These are phyloP conservation scores for Tetranychus truncatus DNA, from an alignment of 2,888 invertebrate species.

Conservation along the genomic window DNA sequence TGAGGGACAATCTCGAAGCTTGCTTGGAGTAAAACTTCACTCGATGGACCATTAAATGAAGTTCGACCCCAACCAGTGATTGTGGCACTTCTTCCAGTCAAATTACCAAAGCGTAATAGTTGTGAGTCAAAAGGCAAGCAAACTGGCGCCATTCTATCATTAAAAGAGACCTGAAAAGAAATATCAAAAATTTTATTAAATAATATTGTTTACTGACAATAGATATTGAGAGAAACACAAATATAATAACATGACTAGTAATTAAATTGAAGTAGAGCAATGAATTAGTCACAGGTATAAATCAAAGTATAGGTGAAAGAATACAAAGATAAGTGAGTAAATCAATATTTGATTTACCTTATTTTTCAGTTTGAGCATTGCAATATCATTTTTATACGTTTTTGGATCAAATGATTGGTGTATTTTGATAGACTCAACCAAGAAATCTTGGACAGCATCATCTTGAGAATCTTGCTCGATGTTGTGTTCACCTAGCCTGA, in stretches of 20 bases:
- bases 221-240: neutral
- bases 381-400: conserved; percentile 55
- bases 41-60: conserved; percentile 22
- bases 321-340: too few species aligned
- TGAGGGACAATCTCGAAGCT: conserved; percentile 21
- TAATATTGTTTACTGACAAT: neutral
- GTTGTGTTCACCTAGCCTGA: conserved; percentile 54
- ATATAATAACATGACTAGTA: too few species aligned
- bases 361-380: conserved; percentile 39
- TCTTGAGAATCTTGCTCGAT: conserved; percentile 22
- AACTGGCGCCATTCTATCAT: conserved; percentile 20
- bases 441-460: conserved; percentile 22
- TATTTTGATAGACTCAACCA: conserved; percentile 38
- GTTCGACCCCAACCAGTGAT: conserved; percentile 59
- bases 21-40: conserved; percentile 23
- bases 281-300: too few species aligned
- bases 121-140: conserved; percentile 25
- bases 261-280: too few species aligned
- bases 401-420: conserved; percentile 49
- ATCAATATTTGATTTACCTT: conserved; percentile 8
- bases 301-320: too few species aligned
- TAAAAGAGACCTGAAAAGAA: conserved; percentile 20
- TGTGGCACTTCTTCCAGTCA: conserved; percentile 19
- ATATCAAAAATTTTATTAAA: neutral
- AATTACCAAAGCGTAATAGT: conserved; percentile 17